Evolutionary conservation across 2,888 invertebrate genomes (phyloP), one percentile per base, ranked within the genome.

Genomic region (Leptarthrus brevirostris): DNA sequence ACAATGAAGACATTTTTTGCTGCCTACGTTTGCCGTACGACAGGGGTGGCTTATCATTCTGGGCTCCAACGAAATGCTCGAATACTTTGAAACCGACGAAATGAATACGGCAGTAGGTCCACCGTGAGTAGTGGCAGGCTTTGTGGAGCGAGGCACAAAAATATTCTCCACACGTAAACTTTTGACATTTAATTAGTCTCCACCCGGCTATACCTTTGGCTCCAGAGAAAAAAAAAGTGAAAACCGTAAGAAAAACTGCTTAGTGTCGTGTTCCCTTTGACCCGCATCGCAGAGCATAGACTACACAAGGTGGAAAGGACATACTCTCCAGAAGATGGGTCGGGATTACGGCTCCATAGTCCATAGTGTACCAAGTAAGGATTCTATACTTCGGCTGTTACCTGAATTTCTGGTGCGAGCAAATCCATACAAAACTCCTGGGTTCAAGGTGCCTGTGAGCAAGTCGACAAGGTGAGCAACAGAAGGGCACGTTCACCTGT

Each of bases 141-240:
- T 4, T 20, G 18, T 52, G 52, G 12, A 18, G 6, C 10, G 69
- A n/a, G 69, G 69, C 10, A 16, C 26, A 72, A 54, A 74, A 74
- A 75, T 75, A 76, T 76, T 76, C 76, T 72, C 69, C 47, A 73
- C 76, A 76, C 76, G 76, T 76, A 75, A 74, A 75, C 74, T 76
- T 76, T 76, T 75, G 76, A 76, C 76, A 76, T 76, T 76, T 76
- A 76, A 76, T 76, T 76, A 76, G 76, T 75, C 75, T 76, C 69
- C 71, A 61, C 70, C 56, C 44, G 44, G 24, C 54, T 36, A 36
- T 12, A 30, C 40, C 52, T 40, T 40, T 40, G 1, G 26, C 14
- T 16, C 26, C 26, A 3, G 36, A 18, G 36, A 36, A 26, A 30
- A 36, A 26, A 30, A 52, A 69, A 69, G 69, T 52, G 52, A 52